These are phyloP conservation scores for Notodonta ziczac DNA, from an alignment of 2,888 invertebrate species.

Conservation along the genomic window DNA sequence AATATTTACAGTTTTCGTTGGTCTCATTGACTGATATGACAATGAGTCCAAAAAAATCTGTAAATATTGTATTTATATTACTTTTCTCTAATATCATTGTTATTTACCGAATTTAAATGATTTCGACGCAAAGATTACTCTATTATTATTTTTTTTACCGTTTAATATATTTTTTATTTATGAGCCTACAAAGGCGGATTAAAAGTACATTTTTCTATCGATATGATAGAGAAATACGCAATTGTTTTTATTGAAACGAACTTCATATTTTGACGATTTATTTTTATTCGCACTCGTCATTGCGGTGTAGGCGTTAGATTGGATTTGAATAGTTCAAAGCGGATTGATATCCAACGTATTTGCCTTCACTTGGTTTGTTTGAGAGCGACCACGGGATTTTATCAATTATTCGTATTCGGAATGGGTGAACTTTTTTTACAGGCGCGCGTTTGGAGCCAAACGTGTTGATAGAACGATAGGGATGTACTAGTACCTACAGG, in stretches of 20 bases:
- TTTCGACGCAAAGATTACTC: no score
- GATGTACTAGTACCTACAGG: background rate
- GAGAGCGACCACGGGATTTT: conserved; percentile 53
- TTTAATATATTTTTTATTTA: no score
- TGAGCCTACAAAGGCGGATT: no score
- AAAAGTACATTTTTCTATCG: background rate
- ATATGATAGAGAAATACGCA: background rate
- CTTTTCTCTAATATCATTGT: no score
- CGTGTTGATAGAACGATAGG: background rate
- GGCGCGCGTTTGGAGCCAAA: conserved; percentile 11
- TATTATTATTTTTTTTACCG: no score
- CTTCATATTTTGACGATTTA: conserved; percentile 28
- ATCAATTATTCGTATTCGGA: conserved; percentile 51
- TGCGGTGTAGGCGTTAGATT: conserved; percentile 49
- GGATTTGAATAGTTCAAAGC: conserved; percentile 52
- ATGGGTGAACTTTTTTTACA: conserved; percentile 30
- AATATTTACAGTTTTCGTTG: conserved; percentile 18
- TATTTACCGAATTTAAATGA: no score
- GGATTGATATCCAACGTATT: conserved; percentile 49
- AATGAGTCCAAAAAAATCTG: no score
- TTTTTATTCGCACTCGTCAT: conserved; percentile 33
- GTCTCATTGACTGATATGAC: no score
- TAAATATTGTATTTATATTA: no score
- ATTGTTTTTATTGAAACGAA: conserved; percentile 7
- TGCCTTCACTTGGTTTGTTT: conserved; percentile 36